phyloP scores from a whole-genome alignment of 2,113 vertebrate genomes.

The Platichthys stellatus region DNA sequence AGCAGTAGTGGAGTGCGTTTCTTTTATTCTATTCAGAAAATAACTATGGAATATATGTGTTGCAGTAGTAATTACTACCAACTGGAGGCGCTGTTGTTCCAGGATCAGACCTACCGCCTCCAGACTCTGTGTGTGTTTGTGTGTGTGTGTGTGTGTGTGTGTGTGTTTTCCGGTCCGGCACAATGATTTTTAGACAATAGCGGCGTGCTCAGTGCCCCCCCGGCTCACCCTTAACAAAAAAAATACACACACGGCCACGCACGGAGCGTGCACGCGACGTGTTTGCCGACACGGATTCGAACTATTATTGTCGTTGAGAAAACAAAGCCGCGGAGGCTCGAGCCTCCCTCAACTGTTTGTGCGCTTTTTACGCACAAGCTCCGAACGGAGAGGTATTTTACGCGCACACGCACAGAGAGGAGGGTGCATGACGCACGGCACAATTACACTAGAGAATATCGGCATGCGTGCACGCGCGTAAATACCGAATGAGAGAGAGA shows the following conservation, averaged over 20 bases:
- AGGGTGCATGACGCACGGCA: too few species aligned
- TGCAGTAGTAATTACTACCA: conserved; percentile 6
- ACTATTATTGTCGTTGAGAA: conserved; percentile 58
- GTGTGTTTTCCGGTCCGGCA: not conserved
- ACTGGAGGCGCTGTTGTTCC: conserved; percentile 61
- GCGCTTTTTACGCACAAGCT: conserved; percentile 27
- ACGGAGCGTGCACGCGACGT: conserved; percentile 32
- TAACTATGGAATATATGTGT: not conserved
- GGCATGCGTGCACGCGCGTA: conserved; percentile 23
- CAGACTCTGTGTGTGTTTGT: not conserved
- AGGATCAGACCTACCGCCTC: conserved; percentile 11
- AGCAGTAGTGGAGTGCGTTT: not conserved
- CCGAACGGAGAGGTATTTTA: too few species aligned
- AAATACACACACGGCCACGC: conserved; percentile 13
- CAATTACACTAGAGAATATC: not conserved
- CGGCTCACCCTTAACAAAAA: not conserved
- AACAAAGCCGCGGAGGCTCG: conserved; percentile 60
- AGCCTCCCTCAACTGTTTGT: not conserved
- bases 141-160: too few species aligned
- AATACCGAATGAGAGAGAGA: conserved; percentile 26
- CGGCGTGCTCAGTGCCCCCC: not conserved
- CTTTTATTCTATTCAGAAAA: not conserved
- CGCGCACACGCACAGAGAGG: too few species aligned
- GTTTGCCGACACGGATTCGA: conserved; percentile 73
- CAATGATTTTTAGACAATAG: conserved; percentile 53